These are phyloP conservation scores for Macrochelys suwanniensis DNA, from an alignment of 2,797 vertebrate genomes.

Conservation along the genomic window DNA sequence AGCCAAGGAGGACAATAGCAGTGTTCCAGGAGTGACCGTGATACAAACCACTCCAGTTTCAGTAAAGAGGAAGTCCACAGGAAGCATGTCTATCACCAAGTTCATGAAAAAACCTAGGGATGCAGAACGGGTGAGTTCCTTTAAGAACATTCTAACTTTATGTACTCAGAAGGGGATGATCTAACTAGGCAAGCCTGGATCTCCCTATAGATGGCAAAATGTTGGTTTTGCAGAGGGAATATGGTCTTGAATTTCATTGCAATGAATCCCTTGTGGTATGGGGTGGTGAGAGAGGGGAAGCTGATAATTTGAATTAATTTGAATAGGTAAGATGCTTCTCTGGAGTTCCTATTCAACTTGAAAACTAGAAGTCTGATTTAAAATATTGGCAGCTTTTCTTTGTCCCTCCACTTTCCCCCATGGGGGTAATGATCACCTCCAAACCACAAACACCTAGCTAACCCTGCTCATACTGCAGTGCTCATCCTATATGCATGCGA, in stretches of 20 bases:
- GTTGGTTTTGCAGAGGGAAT: rapidly evolving
- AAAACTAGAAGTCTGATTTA: background rate
- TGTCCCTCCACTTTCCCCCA: slow-evolving; percentile 31
- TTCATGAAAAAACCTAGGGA: slow-evolving; percentile 93
- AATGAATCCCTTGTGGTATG: background rate
- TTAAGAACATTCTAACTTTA: rapidly evolving
- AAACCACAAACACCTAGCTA: slow-evolving; percentile 37
- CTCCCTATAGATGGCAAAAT: background rate
- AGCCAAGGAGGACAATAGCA: slow-evolving; percentile 79
- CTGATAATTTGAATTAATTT: background rate
- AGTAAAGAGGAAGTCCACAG: slow-evolving; percentile 88
- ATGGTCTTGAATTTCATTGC: rapidly evolving
- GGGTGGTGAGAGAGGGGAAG: background rate
- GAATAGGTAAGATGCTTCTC: background rate
- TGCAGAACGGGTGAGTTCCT: slow-evolving; percentile 85
- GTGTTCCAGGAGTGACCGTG: background rate
- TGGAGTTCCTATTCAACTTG: background rate
- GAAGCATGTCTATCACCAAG: slow-evolving; percentile 95
- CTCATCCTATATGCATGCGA: slow-evolving; percentile 24
- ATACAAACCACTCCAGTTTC: slow-evolving; percentile 61
- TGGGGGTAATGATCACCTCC: slow-evolving; percentile 39
- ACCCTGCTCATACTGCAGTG: slow-evolving; percentile 37
- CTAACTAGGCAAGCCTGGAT: background rate
- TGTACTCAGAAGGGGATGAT: background rate
- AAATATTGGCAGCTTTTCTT: slow-evolving; percentile 16